Conservation (phyloP, 2,888 invertebrate genomes). For the Pseudanteris insignis region DNA sequence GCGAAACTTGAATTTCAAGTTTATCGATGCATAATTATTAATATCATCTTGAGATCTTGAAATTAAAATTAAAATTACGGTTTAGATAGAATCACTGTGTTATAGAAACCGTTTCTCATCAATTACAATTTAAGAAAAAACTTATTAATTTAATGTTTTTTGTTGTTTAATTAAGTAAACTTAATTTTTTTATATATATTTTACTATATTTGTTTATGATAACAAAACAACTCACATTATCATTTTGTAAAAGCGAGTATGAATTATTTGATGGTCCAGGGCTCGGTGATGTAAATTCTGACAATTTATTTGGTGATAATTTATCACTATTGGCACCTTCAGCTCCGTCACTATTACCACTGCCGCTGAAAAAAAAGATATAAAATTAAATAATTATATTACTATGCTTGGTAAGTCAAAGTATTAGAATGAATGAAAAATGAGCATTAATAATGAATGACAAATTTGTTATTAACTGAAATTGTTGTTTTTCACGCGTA, state of each 20-base stretch:
- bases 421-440: not conserved
- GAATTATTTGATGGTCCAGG: constrained; percentile 62
- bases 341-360: constrained; percentile 71
- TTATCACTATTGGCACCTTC: constrained; percentile 64
- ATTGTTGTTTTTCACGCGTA: not conserved
- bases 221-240: constrained; percentile 60
- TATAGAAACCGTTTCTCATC: no score
- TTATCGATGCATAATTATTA: constrained; percentile 2
- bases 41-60: no score
- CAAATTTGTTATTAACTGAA: not conserved
- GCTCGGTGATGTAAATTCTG: constrained; percentile 61
- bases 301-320: constrained; percentile 61
- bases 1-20: constrained; percentile 5
- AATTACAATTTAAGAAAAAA: not conserved
- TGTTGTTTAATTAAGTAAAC: no score
- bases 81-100: no score
- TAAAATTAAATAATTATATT: no score
- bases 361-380: constrained; percentile 67
- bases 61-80: no score
- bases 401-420: no score
- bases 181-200: no score
- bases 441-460: constrained; percentile 23
- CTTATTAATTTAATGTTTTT: not conserved
- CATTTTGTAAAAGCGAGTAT: constrained; percentile 59
- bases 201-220: not conserved